Base-by-base conservation (phyloP, 2,888 invertebrate species). In the Lymantria dispar region DNA sequence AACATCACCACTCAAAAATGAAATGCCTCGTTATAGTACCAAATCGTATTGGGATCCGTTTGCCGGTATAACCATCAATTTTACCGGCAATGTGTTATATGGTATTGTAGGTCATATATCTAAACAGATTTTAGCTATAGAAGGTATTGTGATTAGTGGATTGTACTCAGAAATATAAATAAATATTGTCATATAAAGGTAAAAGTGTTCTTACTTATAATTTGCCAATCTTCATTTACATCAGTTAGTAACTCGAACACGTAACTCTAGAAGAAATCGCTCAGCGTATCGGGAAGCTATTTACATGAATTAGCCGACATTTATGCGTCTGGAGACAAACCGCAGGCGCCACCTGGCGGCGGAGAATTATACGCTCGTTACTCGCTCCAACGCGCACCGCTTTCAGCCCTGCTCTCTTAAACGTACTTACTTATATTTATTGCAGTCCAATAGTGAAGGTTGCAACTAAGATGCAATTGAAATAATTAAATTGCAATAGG, bases 271-370 rank as follows among this genome's bases (percentile, higher is more conserved):
- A 80, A 78, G 68, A 53, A 53, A 40, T 54, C 52, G 57, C 47
- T 47, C 48, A 60, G 50, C 63, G 68, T 71, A 66, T 68, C 66
- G 70, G 68, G 64, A 58, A 80, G 84, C 87, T 87, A 89, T 87
- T 89, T 87, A 85, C 86, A 83, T 85, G 86, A 89, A 88, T 89
- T 87, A 88, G 83, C 72, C 79, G 88, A 86, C 88, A 83, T 87
- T 90, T 83, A 89, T 87, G 84, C 78, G 80, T 77, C 83, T 82
- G 72, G 87, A 87, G 88, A 87, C 85, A 85, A 78, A 80, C 85
- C 87, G 72, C 84, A 80, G 64, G 72, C 78, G 82, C 80, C 87
- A 87, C 87, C 88, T 86, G 87, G 83, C 67, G 71, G 77, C 58
- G 49, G 76, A 77, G 84, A 88, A 80, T 89, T 89, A 88, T 85